These are phyloP conservation scores for Paracanthobrama guichenoti DNA, from an alignment of 2,113 vertebrate species.

Conservation along the genomic window DNA sequence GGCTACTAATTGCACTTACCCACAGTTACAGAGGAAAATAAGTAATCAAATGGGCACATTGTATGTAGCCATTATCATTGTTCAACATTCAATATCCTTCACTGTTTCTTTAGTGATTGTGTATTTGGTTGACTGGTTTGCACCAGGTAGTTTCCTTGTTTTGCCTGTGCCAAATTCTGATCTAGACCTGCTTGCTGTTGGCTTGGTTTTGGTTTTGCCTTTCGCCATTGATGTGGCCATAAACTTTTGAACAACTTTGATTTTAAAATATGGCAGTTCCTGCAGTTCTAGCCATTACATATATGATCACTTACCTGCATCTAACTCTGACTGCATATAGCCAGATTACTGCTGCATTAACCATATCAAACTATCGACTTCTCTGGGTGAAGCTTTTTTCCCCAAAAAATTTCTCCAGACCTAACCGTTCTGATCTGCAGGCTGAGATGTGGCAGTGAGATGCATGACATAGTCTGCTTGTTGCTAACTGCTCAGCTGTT, in stretches of 20 bases:
- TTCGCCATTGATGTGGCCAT: not conserved
- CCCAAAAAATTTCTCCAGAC: not conserved
- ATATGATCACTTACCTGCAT: not conserved
- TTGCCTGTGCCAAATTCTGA: not conserved
- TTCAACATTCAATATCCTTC: not conserved
- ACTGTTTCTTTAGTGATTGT: not conserved
- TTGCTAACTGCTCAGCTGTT: constrained; percentile 27
- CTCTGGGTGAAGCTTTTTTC: not conserved
- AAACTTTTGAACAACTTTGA: not conserved
- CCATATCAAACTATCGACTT: not conserved
- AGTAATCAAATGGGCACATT: not conserved
- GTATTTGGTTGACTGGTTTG: not conserved
- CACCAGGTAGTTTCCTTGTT: not conserved
- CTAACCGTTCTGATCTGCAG: not conserved
- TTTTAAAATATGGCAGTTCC: not conserved
- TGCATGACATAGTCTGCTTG: not conserved
- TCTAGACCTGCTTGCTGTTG: not conserved
- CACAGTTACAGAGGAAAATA: not conserved
- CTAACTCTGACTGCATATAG: not conserved
- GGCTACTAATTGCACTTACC: not conserved
- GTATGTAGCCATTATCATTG: not conserved
- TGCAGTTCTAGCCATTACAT: not conserved
- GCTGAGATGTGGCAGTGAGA: constrained; percentile 1
- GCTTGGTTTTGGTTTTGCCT: not conserved
- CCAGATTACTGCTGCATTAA: not conserved